phyloP scores from a whole-genome alignment of 2,888 invertebrate species.

The Drosophila suboccidentalis region DNA sequence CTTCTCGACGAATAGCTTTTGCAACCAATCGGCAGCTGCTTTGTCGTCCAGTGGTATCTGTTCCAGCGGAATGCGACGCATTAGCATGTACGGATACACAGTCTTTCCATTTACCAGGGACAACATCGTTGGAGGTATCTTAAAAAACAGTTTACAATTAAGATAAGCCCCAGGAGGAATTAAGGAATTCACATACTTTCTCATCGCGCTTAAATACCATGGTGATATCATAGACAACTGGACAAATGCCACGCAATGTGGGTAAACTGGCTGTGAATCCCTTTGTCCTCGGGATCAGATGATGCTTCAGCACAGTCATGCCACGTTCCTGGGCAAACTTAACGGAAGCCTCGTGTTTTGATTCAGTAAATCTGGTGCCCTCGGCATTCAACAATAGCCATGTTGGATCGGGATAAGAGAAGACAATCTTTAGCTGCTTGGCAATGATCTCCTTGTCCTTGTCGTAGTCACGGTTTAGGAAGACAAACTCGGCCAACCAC shows the following conservation, averaged over 20 bases:
- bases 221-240: conserved; percentile 94
- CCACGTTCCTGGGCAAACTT: conserved; percentile 95
- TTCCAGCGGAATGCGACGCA: conserved; percentile 93
- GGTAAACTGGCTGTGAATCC: conserved; percentile 96
- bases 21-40: conserved; percentile 92
- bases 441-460: conserved; percentile 95
- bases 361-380: conserved; percentile 95
- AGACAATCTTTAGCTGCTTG: conserved; percentile 92
- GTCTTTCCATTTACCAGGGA: conserved; percentile 91
- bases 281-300: conserved; percentile 96
- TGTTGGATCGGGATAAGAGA: conserved; percentile 95
- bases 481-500: conserved; percentile 98
- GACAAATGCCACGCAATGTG: conserved; percentile 92
- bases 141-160: conserved; percentile 16
- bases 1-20: conserved; percentile 93
- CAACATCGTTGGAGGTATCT: conserved; percentile 91
- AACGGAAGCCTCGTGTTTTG: conserved; percentile 94
- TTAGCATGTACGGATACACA: conserved; percentile 91
- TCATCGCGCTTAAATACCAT: conserved; percentile 89
- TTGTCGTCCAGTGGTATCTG: conserved; percentile 91
- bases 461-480: conserved; percentile 95
- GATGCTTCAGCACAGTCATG: conserved; percentile 93
- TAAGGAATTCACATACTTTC: conserved; percentile 84
- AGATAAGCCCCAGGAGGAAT: background rate
- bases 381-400: conserved; percentile 96